These are phyloP conservation scores for Lymantria dispar DNA, from an alignment of 2,888 invertebrate genomes.

Conservation along the genomic window DNA sequence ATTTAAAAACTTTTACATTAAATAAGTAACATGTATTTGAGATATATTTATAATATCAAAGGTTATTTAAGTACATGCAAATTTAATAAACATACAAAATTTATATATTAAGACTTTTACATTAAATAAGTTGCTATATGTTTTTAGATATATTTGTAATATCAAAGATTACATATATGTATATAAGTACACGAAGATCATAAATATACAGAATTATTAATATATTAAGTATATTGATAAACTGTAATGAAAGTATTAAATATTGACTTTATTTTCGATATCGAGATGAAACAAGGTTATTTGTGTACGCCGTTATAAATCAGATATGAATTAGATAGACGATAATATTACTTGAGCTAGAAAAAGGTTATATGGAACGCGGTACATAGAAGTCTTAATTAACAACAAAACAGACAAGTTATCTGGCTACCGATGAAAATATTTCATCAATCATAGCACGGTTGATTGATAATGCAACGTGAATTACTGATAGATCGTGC, in stretches of 20 bases:
- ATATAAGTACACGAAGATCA: too few species aligned
- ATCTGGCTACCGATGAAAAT: conserved; percentile 78
- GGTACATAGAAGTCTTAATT: conserved; percentile 73
- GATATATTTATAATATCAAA: too few species aligned
- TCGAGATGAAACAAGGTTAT: not conserved
- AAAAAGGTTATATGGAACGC: conserved; percentile 31
- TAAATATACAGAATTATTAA: too few species aligned
- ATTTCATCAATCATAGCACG: conserved; percentile 75
- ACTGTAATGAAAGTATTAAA: not conserved
- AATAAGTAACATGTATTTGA: too few species aligned
- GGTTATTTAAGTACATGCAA: too few species aligned
- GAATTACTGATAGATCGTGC: conserved; percentile 79
- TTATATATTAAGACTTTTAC: too few species aligned
- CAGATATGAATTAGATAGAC: conserved; percentile 17
- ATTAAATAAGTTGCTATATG: too few species aligned
- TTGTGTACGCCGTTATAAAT: conserved; percentile 10
- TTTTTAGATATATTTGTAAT: too few species aligned
- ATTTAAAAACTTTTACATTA: too few species aligned
- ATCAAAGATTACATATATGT: too few species aligned
- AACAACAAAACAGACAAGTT: conserved; percentile 73
- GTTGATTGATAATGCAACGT: conserved; percentile 79
- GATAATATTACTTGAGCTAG: conserved; percentile 8
- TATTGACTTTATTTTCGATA: not conserved
- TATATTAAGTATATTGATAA: too few species aligned
- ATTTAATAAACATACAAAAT: too few species aligned